These are phyloP conservation scores for Melanargia galathea DNA, from an alignment of 2,888 invertebrate species.

Conservation along the genomic window DNA sequence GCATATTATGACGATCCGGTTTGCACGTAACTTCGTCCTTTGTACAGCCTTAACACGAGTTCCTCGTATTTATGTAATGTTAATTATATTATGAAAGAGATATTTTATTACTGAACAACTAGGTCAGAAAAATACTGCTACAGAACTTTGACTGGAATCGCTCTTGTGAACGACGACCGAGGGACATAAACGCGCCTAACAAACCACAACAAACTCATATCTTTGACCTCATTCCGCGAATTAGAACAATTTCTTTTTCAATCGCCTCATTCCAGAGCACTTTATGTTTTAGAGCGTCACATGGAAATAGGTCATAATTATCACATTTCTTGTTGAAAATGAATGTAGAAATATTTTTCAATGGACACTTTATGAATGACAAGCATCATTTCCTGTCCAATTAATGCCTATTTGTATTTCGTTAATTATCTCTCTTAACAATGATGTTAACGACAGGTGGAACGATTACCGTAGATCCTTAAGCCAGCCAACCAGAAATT, in stretches of 20 bases:
- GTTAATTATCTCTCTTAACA: conserved; percentile 9
- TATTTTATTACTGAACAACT: conserved; percentile 5
- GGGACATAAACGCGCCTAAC: conserved; percentile 14
- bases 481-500: conserved; percentile 18
- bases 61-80: conserved; percentile 29
- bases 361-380: conserved; percentile 3
- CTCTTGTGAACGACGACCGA: not conserved
- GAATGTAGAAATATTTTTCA: conserved; percentile 1
- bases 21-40: conserved; percentile 28
- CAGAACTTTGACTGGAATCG: conserved; percentile 12
- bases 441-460: conserved; percentile 8
- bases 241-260: conserved; percentile 16
- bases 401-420: conserved; percentile 3
- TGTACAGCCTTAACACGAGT: conserved; percentile 19
- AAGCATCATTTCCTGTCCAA: conserved; percentile 13
- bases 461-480: conserved; percentile 13
- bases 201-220: conserved; percentile 24
- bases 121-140: conserved; percentile 10
- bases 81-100: too few relatives aligned
- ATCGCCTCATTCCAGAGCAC: not conserved
- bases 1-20: conserved; percentile 30
- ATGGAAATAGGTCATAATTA: conserved; percentile 2
- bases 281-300: not conserved
- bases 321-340: conserved; percentile 12
- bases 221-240: conserved; percentile 22